phyloP scores from a whole-genome alignment of 1,140 invertebrate genomes.

The Listronotus bonariensis region DNA sequence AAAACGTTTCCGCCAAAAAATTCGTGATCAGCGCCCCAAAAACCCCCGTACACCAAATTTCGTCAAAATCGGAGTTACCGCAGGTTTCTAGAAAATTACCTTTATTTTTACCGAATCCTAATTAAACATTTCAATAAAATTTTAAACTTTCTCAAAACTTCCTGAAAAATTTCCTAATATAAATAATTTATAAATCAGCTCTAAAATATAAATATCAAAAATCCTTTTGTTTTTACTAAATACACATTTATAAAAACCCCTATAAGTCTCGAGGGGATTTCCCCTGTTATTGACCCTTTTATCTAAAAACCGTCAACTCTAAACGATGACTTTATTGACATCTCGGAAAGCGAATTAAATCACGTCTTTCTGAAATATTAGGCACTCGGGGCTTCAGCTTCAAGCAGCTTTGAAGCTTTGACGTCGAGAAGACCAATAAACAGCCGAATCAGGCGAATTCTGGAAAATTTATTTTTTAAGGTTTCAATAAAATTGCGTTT shows the following conservation, averaged over 20 bases:
- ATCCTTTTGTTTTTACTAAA: conserved; percentile 1
- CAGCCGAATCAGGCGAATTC: neutral
- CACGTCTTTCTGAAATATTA: conserved; percentile 20
- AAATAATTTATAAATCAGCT: no score
- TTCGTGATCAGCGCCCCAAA: no score
- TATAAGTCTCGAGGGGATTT: neutral
- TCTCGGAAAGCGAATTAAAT: conserved; percentile 13
- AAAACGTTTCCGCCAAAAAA: no score
- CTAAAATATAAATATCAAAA: no score
- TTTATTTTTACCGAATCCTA: no score
- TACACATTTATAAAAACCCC: neutral
- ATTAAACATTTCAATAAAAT: no score
- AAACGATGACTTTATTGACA: conserved; percentile 13
- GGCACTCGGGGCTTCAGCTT: conserved; percentile 8
- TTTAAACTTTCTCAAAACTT: no score
- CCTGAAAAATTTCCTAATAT: no score
- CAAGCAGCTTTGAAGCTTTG: conserved; percentile 6
- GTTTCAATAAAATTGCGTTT: no score
- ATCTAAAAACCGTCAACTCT: neutral
- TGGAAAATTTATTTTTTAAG: neutral
- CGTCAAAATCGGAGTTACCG: no score
- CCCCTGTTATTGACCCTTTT: conserved; percentile 5
- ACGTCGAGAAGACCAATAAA: conserved; percentile 11
- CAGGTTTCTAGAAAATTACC: no score
- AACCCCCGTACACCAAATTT: no score